These are phyloP conservation scores for Mactra quadrangularis DNA, from an alignment of 1,140 invertebrate species.

Conservation along the genomic window DNA sequence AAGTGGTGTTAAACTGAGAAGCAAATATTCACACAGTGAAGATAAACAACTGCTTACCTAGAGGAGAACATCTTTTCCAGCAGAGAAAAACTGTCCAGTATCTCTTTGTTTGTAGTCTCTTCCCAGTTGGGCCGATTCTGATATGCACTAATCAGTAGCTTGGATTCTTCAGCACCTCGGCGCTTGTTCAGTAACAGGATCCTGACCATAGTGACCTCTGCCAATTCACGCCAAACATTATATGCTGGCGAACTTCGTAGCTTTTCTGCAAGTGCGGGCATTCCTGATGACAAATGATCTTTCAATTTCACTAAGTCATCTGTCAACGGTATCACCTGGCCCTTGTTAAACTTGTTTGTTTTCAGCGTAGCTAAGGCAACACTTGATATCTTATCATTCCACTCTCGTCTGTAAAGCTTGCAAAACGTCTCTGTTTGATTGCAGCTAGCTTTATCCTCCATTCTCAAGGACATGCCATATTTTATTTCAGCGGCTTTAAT, in stretches of 20 bases:
- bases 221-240: constrained; percentile 6
- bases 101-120: constrained; percentile 3
- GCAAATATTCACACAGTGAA: too few relatives aligned
- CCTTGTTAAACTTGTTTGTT: constrained; percentile 55
- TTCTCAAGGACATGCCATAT: constrained; percentile 23
- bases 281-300: constrained; percentile 15
- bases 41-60: too few relatives aligned
- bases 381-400: constrained; percentile 31
- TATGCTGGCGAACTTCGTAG: neutral
- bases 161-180: constrained; percentile 22
- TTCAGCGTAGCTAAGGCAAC: constrained; percentile 52
- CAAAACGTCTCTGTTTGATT: constrained; percentile 15
- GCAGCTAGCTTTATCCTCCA: neutral
- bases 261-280: neutral
- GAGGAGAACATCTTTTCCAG: constrained; percentile 13
- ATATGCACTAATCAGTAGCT: neutral
- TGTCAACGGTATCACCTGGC: constrained; percentile 22
- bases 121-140: neutral
- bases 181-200: constrained; percentile 25
- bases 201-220: constrained; percentile 7
- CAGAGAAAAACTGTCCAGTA: constrained; percentile 6
- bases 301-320: constrained; percentile 25
- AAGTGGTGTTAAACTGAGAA: too few relatives aligned
- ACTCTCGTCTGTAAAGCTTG: constrained; percentile 26
- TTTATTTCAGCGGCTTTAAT: constrained; percentile 46